Evolutionary conservation across 1,140 invertebrate species (phyloP), one percentile per base, ranked within the genome.

Genomic region (Drosophila arizonae): DNA sequence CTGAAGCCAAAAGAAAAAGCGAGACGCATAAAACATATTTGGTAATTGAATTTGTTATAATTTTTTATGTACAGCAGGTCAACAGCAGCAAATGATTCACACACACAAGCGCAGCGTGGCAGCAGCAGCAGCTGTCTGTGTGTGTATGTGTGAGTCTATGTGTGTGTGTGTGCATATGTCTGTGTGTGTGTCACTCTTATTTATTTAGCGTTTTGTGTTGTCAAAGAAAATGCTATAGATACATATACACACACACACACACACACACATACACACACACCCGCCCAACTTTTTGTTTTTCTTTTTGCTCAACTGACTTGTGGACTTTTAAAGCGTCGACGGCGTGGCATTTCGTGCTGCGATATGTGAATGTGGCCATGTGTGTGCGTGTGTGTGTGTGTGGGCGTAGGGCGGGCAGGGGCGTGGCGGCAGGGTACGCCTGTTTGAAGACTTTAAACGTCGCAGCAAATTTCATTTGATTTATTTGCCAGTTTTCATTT

Each of bases 41-140:
- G 60, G 80, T 85, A 86, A 85, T 85, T 85, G 81, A 85, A 85
- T 85, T 86, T 85, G 77, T 85, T 74, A 86, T 85, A 86, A 81
- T 79, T 81, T 81, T 81, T 75, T 68, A 61, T 81, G 66, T 72
- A 72, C 70, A 72, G 41, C 64, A 68, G 64, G 70, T 68, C 71
- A 72, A 72, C 70, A 72, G 50, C 69, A 72, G 48, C 46, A 72
- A 56, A 71, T 71, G 64, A 71, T 71, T 17, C 39, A 50, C 43
- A 70, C 48, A 62, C 11, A 57, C 26, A 68, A 46, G 26, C 46
- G 43, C 21, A 24, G 21, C 24, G 33, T 74, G 57, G 46, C 58
- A 69, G 79, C 78, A 75, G 30, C 6, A 33, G 30, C 30, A 24
- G 21, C 21, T 24, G 21, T 24, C 33, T 9, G 6, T 3, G 2